Base-by-base conservation (phyloP, 2,888 invertebrate species). In the Pandemis cinnamomeana region DNA sequence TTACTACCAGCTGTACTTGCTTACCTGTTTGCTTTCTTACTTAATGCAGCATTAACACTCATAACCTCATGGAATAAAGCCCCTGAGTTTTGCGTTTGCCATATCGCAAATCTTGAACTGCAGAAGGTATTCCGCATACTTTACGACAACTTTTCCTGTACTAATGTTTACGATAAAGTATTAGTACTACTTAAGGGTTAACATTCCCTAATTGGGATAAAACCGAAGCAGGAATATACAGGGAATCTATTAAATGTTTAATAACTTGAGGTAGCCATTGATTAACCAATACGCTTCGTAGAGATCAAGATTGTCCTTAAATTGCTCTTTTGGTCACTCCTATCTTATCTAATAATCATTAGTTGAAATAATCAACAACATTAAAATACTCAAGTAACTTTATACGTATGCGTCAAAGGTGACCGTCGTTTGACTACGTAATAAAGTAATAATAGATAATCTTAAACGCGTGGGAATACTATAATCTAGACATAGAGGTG, bases 281-380 rank as follows among this genome's bases (percentile, higher is more conserved):
- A 82, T 81, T 79, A 76, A 69, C 77, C 77, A 75, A 76, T 77
- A 82, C 82, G 83, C 81, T 82, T 82, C 81, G 78, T 62, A 83
- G 84, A 85, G 84, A 86, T 87, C 75, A 75, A 79, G 87, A 88
- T 86, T 87, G 83, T 79, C 82, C 66, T 78, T 77, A 74, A 79
- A 80, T 81, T 76, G 77, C 81, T 79, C 75, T 78, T 87, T 86
- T 83, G 84, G 84, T 79, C 79, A 83, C 81, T 83, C 81, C 15
- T 67, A 74, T 74, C 74, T 67, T 36, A 74, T 71, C 74, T 46
- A 60, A 11, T 20, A 61, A 74, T 74, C 74, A 55, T 66, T 64
- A 62, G 15, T 15, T 20, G 36, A 51, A 42, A 53, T 41, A 67
- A 67, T 67, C 67, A 41, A 64, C 60, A 60, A 67, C 74, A 55